These are phyloP conservation scores for Philonicus albiceps DNA, from an alignment of 2,888 invertebrate species.

Conservation along the genomic window DNA sequence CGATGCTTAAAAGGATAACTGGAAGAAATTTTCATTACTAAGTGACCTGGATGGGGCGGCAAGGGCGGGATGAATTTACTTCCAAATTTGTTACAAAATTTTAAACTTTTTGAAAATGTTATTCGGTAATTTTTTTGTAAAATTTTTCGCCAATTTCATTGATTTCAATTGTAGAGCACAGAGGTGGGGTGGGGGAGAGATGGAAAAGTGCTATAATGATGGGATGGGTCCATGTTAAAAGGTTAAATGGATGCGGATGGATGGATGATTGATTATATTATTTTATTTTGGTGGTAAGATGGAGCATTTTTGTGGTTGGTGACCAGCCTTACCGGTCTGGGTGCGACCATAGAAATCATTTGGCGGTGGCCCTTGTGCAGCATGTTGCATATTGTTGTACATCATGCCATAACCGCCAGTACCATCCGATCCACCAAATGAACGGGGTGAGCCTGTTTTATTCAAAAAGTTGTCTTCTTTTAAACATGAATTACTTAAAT, in stretches of 20 bases:
- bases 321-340: slow-evolving; percentile 62
- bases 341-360: slow-evolving; percentile 62
- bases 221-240: neutral
- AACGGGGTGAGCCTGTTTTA: slow-evolving; percentile 63
- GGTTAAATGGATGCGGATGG: slow-evolving; percentile 5
- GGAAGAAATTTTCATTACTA: slow-evolving; percentile 25
- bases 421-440: slow-evolving; percentile 59
- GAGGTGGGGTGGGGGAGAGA: neutral
- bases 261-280: slow-evolving; percentile 26
- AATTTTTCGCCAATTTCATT: slow-evolving; percentile 12
- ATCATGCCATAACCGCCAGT: slow-evolving; percentile 58
- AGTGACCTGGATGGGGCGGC: slow-evolving; percentile 28
- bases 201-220: neutral
- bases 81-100: neutral
- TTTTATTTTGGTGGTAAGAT: slow-evolving; percentile 32
- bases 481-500: slow-evolving; percentile 40
- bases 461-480: slow-evolving; percentile 55
- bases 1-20: slow-evolving; percentile 20
- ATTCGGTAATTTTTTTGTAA: neutral
- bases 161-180: slow-evolving; percentile 19
- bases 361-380: slow-evolving; percentile 56
- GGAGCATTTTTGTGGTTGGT: slow-evolving; percentile 38
- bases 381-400: slow-evolving; percentile 57
- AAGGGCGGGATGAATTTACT: slow-evolving; percentile 30
- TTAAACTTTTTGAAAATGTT: neutral